Percentiles rank a stretch among this genome's conserved stretches.
phyloP scores from a whole-genome alignment of 2,888 invertebrate species.

The Pristionchus japonicus region DNA sequence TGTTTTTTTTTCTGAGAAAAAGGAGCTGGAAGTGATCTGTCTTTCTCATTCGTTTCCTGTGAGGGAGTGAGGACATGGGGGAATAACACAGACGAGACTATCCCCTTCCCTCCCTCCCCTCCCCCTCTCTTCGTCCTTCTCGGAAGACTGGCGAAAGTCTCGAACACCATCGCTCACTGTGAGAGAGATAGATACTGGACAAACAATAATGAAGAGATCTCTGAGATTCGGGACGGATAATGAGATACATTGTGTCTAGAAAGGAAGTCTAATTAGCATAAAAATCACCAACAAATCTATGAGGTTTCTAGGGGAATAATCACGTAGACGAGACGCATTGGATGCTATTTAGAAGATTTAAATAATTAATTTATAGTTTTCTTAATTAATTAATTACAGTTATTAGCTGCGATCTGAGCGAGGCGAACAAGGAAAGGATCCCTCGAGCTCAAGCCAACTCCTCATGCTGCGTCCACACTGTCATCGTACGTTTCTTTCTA shows the following conservation, averaged over 20 bases:
- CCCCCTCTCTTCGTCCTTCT: neutral
- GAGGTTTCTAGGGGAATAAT: too few relatives aligned
- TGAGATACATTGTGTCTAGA: neutral
- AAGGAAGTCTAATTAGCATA: neutral
- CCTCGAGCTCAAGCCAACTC: neutral
- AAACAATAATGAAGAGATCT: neutral
- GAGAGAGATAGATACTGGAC: neutral
- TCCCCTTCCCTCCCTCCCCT: neutral
- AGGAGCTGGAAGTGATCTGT: neutral
- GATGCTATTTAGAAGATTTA: neutral
- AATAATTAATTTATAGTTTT: too few relatives aligned
- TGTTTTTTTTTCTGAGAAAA: too few relatives aligned
- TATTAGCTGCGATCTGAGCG: slow-evolving; percentile 43
- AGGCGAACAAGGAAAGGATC: slow-evolving; percentile 23
- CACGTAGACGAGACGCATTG: too few relatives aligned
- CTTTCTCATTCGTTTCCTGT: neutral
- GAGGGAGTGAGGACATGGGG: neutral
- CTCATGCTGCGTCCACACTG: slow-evolving; percentile 26
- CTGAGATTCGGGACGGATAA: neutral
- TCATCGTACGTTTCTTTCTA: slow-evolving; percentile 8
- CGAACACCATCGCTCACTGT: neutral
- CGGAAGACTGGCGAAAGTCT: neutral
- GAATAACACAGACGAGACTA: slow-evolving; percentile 1
- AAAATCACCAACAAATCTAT: too few relatives aligned
- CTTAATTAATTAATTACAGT: slow-evolving; percentile 34